These are phyloP conservation scores for Margaritifera margaritifera DNA, from an alignment of 2,888 invertebrate species.

Conservation along the genomic window DNA sequence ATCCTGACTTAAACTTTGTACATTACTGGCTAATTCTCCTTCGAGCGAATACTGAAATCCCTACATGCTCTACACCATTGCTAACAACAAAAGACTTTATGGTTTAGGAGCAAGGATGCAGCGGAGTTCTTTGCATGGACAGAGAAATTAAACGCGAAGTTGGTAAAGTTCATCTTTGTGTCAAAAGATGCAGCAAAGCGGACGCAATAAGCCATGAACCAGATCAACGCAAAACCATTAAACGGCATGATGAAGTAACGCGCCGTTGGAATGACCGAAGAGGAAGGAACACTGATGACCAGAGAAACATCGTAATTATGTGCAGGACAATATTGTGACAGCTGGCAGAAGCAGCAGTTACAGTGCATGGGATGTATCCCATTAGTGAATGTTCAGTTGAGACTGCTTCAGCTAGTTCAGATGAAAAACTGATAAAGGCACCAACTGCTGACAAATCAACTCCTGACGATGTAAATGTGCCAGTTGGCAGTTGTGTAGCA, in stretches of 20 bases:
- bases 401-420: too few species aligned
- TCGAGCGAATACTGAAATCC: slow-evolving; percentile 38
- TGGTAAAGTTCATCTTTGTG: not conserved
- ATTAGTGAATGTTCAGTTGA: too few species aligned
- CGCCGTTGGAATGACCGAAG: not conserved
- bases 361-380: too few species aligned
- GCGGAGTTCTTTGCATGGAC: too few species aligned
- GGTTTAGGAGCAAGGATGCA: slow-evolving; percentile 6
- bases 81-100: slow-evolving; percentile 15
- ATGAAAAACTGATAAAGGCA: too few species aligned
- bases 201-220: not conserved
- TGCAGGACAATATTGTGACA: not conserved
- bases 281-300: not conserved
- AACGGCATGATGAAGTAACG: slow-evolving; percentile 7
- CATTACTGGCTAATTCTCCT: slow-evolving; percentile 38
- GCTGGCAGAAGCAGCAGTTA: too few species aligned
- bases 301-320: slow-evolving; percentile 14
- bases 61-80: slow-evolving; percentile 25
- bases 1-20: slow-evolving; percentile 13
- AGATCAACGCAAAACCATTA: not conserved
- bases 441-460: too few species aligned
- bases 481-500: too few species aligned
- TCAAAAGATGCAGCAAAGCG: too few species aligned
- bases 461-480: too few species aligned
- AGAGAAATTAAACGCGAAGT: not conserved